Evolutionary conservation across 1,140 invertebrate genomes (phyloP), one percentile per base, ranked within the genome.

Genomic region (Adoxophyes honmai): DNA sequence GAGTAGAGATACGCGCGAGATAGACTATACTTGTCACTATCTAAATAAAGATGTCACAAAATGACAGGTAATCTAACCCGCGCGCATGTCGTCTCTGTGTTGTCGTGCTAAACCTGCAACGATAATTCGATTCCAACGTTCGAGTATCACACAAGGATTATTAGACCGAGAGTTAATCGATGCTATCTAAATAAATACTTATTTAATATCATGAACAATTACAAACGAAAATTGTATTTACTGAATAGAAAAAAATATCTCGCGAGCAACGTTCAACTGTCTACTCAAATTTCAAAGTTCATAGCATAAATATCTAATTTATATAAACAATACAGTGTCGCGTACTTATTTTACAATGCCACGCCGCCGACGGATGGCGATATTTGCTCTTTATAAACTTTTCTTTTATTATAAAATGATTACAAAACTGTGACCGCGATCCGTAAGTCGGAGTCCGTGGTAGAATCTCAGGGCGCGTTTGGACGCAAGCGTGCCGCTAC

Each of bases 171-270:
- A 28, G 21, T 28, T 28, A 3, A 28, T 28, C 58, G 68, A 70
- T 52, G 64, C 78, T 83, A 83, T 71, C 78, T 78, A 86, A 84
- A 86, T 86, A 86, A 86, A 84, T 86, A 86, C 81, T 86, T 86
- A 81, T 64, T 69, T 77, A 78, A 86, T 82, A 86, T 82, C 79
- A 78, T 82, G 78, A 75, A 81, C 57, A 78, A 70, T 84, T 84
- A 79, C 69, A 79, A 75, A 70, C 75, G 77, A 75, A 38, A 51
- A 52, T 60, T 77, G 72, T 75, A 72, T n/a, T n/a, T 73, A 75
- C 64, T 68, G 68, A 74, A 75, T 70, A 77, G 69, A 62, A 75
- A 75, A 75, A 63, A 66, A 68, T 68, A 64, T 66, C 64, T 28
- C n/a, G 9, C 28, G 28, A 34, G 28, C 51, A 52, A 34, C 34